A percentile compares a stretch with the other conserved stretches of the same genome.
Conservation (phyloP, 2,113 vertebrate species). For the Pagrus major region DNA sequence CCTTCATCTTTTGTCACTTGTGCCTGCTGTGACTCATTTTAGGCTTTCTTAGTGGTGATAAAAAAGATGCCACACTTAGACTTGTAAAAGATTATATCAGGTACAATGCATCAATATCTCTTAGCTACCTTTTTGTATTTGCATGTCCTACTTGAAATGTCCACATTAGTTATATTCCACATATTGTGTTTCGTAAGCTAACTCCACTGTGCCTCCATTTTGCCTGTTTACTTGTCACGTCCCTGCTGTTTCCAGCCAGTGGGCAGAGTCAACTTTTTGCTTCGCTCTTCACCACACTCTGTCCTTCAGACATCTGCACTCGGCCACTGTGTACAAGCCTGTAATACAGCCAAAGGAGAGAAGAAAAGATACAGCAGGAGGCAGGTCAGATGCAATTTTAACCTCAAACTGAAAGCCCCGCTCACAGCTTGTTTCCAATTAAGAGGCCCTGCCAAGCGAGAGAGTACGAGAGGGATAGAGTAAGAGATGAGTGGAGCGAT, state of each 20-base stretch:
- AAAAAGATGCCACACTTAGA: not conserved
- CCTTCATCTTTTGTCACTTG: not conserved
- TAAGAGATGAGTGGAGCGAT: conserved; percentile 37
- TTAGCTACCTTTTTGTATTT: not conserved
- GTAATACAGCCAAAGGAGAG: conserved; percentile 60
- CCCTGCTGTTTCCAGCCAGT: conserved; percentile 20
- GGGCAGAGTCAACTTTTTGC: conserved; percentile 36
- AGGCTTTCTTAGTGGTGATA: not conserved
- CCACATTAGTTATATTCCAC: not conserved
- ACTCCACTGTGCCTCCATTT: not conserved
- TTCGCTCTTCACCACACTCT: conserved; percentile 22
- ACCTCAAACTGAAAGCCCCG: conserved; percentile 76
- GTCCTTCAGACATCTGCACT: conserved; percentile 52
- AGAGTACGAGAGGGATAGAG: conserved; percentile 56
- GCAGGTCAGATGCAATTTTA: conserved; percentile 78
- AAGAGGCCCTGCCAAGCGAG: conserved; percentile 75
- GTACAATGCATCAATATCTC: not conserved
- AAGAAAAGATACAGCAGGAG: conserved; percentile 70
- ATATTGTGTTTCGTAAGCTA: not conserved
- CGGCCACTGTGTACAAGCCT: conserved; percentile 44
- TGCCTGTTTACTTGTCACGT: conserved; percentile 17
- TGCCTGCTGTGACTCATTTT: not conserved
- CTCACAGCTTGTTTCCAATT: conserved; percentile 81
- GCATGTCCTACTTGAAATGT: not conserved
- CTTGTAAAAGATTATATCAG: not conserved